Conservation (phyloP, 2,797 vertebrate genomes). For the Macroramphosus scolopax region DNA sequence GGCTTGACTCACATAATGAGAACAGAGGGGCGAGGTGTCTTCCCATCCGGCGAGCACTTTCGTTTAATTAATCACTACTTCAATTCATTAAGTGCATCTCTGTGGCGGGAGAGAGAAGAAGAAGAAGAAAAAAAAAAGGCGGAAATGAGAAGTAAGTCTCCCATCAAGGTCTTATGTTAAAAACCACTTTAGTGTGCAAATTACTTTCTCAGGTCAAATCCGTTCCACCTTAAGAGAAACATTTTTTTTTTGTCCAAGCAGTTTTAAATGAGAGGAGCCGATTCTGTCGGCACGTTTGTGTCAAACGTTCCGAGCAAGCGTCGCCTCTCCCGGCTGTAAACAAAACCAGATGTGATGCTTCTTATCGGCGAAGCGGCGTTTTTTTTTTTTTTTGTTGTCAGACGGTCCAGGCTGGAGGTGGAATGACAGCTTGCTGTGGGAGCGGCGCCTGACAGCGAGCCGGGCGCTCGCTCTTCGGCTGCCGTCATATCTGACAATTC, state of each 20-base stretch:
- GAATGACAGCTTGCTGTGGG: conserved; percentile 28
- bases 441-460: conserved; percentile 34
- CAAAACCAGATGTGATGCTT: conserved; percentile 17
- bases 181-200: no score
- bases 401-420: conserved; percentile 39
- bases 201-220: no score
- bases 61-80: conserved; percentile 60
- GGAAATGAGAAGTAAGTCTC: conserved; percentile 19
- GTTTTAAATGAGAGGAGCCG: no score
- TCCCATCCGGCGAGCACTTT: conserved; percentile 39
- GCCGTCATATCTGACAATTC: conserved; percentile 53
- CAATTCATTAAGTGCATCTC: conserved; percentile 56
- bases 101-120: background rate
- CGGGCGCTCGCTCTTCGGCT: conserved; percentile 52
- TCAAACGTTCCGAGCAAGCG: no score
- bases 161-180: conserved; percentile 44
- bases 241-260: no score
- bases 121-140: conserved; percentile 2
- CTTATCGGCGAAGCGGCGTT: conserved; percentile 3
- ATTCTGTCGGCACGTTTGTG: no score
- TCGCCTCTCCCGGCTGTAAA: no score
- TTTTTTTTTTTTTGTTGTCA: no score
- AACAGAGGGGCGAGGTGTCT: conserved; percentile 53
- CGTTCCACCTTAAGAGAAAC: no score
- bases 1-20: conserved; percentile 51